These are phyloP conservation scores for Hystrix cristata DNA, from an alignment of 2,113 vertebrate genomes.

Conservation along the genomic window DNA sequence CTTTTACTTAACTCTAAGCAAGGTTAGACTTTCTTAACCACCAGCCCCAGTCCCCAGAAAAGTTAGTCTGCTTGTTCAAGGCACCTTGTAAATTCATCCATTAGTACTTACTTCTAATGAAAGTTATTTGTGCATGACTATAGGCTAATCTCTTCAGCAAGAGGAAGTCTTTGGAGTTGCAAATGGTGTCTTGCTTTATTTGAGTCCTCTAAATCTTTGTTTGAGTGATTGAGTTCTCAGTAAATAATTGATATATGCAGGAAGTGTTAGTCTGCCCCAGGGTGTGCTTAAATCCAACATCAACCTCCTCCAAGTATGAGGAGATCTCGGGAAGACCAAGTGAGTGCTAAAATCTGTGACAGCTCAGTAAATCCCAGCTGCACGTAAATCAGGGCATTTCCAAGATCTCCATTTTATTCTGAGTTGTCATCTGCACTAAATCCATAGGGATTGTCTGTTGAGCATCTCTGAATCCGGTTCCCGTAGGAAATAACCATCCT, in stretches of 20 bases:
- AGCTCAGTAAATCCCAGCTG: neutral
- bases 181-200: neutral
- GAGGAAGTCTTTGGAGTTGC: neutral
- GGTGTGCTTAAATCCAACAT: neutral
- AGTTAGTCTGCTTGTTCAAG: neutral
- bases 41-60: no score
- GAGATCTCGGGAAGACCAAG: neutral
- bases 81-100: neutral
- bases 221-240: neutral
- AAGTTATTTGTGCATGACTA: neutral
- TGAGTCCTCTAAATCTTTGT: neutral
- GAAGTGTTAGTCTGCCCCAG: neutral
- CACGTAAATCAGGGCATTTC: neutral
- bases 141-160: neutral
- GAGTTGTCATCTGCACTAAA: neutral
- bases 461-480: neutral
- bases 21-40: neutral
- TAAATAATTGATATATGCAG: neutral
- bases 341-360: neutral
- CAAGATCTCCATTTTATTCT: neutral
- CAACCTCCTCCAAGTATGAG: neutral
- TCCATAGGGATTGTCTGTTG: slow-evolving; percentile 52
- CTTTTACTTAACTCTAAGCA: neutral
- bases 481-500: slow-evolving; percentile 56
- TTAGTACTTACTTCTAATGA: neutral